Base-by-base conservation (phyloP, 2,888 invertebrate genomes). In the Andrena praecox region DNA sequence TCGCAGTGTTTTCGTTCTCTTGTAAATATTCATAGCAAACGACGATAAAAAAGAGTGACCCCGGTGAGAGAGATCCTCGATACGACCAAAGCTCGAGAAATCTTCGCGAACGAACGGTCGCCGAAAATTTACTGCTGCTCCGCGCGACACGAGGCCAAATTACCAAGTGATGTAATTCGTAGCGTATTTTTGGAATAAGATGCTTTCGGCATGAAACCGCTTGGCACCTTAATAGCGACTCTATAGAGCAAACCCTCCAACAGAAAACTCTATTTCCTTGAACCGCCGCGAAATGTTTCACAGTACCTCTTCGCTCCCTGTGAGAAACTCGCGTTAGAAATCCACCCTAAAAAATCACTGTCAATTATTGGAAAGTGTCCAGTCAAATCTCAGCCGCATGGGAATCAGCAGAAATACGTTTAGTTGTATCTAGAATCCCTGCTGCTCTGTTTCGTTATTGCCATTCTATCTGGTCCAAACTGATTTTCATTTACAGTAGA, bases 141-240 rank as follows among this genome's bases (percentile, higher is more conserved):
- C 91, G 91, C 90, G 90, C 85, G 90, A 91, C 88, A 87, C 89
- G 91, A 92, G 91, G 92, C 90, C 90, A 92, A 93, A 93, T 93
- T 93, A 93, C 93, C 93, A 93, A 86, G 88, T 88, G 87, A 87
- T 85, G 84, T 88, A 88, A 88, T 88, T 80, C 84, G 81, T 88
- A 88, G 83, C 72, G 74, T 91, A 90, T 90, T 88, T 89, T 89
- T 78, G 87, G 85, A 86, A 89, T 88, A 91, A 85, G 80, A 88
- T 83, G 87, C 86, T 86, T 88, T 88, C 86, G 83, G 87, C 82
- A 81, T 87, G 88, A 86, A 88, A 89, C 87, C 87, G 89, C 86
- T 87, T 90, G 90, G 87, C 90, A 90, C 89, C 89, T 89, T 85
- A 84, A 89, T 74, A 67, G 79, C 85, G 56, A 69, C 80, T 73